Conservation (phyloP, 2,888 invertebrate species). For the Drosophila meridionalis region DNA sequence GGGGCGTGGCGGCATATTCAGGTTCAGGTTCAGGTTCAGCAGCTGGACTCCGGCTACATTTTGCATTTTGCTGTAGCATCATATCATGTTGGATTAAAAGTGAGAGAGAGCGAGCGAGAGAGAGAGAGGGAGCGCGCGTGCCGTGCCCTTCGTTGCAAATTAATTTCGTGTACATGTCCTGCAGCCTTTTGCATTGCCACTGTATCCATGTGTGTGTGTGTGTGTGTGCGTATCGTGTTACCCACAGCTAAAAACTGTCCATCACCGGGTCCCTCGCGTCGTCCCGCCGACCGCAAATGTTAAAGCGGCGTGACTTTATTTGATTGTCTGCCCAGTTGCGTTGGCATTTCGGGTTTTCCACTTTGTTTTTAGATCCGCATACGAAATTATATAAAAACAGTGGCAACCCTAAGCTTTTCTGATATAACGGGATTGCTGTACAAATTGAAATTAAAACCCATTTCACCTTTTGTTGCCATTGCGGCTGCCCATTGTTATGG, state of each 20-base stretch:
- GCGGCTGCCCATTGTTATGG: conserved; percentile 26
- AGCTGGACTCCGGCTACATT: conserved; percentile 26
- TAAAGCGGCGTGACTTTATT: conserved; percentile 79
- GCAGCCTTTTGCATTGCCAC: conserved; percentile 69
- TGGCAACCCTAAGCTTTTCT: conserved; percentile 32
- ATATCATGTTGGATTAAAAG: conserved; percentile 80
- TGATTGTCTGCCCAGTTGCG: conserved; percentile 62
- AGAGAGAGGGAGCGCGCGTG: conserved; percentile 9
- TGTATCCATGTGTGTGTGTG: conserved; percentile 26
- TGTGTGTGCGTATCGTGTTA: conserved; percentile 45
- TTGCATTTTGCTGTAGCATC: conserved; percentile 68
- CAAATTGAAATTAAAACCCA: conserved; percentile 67
- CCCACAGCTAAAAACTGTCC: conserved; percentile 43
- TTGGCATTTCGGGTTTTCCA: conserved; percentile 37
- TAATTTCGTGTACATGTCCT: conserved; percentile 79
- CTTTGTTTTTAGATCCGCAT: conserved; percentile 52
- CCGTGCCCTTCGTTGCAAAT: conserved; percentile 64
- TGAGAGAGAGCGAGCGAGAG: conserved; percentile 1
- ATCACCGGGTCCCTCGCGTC: conserved; percentile 26
- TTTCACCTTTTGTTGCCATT: conserved; percentile 5
- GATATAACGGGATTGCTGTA: conserved; percentile 63
- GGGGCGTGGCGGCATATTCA: conserved; percentile 12
- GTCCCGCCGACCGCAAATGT: conserved; percentile 67
- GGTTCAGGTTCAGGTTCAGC: conserved; percentile 28
- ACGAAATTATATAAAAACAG: conserved; percentile 73